These are phyloP conservation scores for Gephyroberyx darwinii DNA, from an alignment of 2,797 vertebrate genomes.

Conservation along the genomic window DNA sequence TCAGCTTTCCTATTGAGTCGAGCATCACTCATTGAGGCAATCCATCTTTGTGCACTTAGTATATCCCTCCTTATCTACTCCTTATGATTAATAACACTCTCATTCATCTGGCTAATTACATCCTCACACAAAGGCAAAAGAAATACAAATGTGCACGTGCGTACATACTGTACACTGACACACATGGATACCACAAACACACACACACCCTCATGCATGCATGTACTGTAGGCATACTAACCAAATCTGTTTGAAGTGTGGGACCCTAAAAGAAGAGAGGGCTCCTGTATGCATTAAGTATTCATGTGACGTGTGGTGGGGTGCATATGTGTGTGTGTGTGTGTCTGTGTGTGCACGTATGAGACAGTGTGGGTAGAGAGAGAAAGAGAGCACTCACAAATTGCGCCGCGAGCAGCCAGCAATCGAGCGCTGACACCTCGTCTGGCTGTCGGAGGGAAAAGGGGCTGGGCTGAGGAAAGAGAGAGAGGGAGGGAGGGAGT, in stretches of 20 bases:
- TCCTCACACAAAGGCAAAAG: constrained; percentile 70
- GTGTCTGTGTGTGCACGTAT: constrained; percentile 49
- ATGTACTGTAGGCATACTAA: constrained; percentile 82
- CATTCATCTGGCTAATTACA: constrained; percentile 77
- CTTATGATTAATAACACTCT: constrained; percentile 76
- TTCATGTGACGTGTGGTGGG: constrained; percentile 83
- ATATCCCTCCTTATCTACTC: constrained; percentile 66
- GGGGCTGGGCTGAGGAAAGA: constrained; percentile 81
- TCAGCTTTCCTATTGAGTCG: constrained; percentile 48
- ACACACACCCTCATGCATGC: constrained; percentile 47
- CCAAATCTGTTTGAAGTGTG: constrained; percentile 87
- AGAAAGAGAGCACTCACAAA: constrained; percentile 72
- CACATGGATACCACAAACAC: constrained; percentile 42
- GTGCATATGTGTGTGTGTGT: constrained; percentile 62
- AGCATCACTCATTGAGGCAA: constrained; percentile 59
- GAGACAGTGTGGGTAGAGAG: constrained; percentile 44
- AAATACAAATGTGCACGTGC: constrained; percentile 48
- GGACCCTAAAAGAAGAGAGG: constrained; percentile 84
- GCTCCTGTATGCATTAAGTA: constrained; percentile 85
- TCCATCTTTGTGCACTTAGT: constrained; percentile 67
- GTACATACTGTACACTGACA: constrained; percentile 40
- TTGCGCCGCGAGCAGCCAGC: constrained; percentile 80
- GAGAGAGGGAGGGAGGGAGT: constrained; percentile 60
- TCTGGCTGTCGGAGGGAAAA: constrained; percentile 82
- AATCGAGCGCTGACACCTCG: constrained; percentile 83